Percentiles rank a stretch among this genome's conserved stretches.
These are phyloP conservation scores for Brotula barbata DNA, from an alignment of 2,797 vertebrate species.

Conservation along the genomic window DNA sequence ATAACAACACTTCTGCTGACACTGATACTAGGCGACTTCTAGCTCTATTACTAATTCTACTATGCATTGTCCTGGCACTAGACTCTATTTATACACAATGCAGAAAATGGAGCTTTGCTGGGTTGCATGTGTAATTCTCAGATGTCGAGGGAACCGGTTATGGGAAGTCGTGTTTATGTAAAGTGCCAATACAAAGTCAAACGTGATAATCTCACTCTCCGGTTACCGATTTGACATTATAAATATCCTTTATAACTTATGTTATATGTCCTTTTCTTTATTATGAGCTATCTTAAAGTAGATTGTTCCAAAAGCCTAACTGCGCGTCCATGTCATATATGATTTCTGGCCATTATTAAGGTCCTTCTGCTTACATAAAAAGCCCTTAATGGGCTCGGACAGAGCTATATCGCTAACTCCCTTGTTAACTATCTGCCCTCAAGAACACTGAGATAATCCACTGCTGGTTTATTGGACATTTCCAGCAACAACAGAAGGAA, in stretches of 20 bases:
- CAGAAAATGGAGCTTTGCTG: constrained; percentile 35
- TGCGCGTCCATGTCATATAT: too few relatives aligned
- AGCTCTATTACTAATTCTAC: constrained; percentile 16
- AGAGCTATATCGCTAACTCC: too few relatives aligned
- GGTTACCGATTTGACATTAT: too few relatives aligned
- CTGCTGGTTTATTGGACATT: too few relatives aligned
- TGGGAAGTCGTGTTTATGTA: constrained; percentile 23
- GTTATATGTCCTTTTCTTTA: neutral
- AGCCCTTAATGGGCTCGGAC: too few relatives aligned
- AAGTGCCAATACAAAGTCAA: neutral
- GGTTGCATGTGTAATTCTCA: constrained; percentile 32
- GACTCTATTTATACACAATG: constrained; percentile 38
- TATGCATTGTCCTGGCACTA: constrained; percentile 19
- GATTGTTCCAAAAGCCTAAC: too few relatives aligned
- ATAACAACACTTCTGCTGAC: constrained; percentile 56
- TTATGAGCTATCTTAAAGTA: neutral
- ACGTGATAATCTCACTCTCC: neutral
- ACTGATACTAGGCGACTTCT: constrained; percentile 38
- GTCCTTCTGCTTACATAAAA: too few relatives aligned
- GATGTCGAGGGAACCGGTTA: constrained; percentile 33
- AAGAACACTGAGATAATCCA: too few relatives aligned
- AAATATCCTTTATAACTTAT: too few relatives aligned
- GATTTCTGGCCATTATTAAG: too few relatives aligned
- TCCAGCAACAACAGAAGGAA: too few relatives aligned
- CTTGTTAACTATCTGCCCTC: too few relatives aligned